Conservation (phyloP, 2,113 vertebrate species). For the Paramormyrops kingsleyae region DNA sequence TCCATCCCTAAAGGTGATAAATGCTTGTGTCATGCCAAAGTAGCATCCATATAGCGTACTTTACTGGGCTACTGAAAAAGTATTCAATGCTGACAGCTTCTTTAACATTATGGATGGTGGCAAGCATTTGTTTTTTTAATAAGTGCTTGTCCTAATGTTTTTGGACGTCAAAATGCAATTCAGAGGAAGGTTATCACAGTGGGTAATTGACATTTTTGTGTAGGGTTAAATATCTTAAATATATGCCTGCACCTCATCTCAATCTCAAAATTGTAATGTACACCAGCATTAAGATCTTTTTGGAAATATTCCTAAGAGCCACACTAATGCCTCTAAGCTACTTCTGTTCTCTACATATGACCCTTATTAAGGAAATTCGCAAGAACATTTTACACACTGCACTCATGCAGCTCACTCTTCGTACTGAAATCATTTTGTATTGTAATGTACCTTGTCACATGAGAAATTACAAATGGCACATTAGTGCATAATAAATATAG, state of each 20-base stretch:
- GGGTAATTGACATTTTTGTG: not conserved
- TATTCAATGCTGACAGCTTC: not conserved
- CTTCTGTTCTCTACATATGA: not conserved
- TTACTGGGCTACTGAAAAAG: not conserved
- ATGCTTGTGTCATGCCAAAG: not conserved
- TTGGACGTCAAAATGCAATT: not conserved
- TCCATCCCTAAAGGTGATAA: not conserved
- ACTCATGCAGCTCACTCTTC: not conserved
- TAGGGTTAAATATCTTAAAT: not conserved
- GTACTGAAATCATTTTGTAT: not conserved
- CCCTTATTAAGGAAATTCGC: not conserved
- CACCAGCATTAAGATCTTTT: not conserved
- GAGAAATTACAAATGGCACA: not conserved
- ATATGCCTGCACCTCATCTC: not conserved
- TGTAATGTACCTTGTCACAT: not conserved
- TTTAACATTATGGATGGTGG: not conserved
- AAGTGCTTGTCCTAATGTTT: not conserved
- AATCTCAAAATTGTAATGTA: not conserved
- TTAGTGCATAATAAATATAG: not conserved
- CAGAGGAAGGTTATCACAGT: not conserved
- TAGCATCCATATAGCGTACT: not conserved
- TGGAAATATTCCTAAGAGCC: not conserved
- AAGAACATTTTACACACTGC: not conserved
- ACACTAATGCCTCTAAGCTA: not conserved
- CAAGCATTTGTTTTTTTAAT: not conserved